Conservation (phyloP, 2,113 vertebrate species). For the Columbina picui region DNA sequence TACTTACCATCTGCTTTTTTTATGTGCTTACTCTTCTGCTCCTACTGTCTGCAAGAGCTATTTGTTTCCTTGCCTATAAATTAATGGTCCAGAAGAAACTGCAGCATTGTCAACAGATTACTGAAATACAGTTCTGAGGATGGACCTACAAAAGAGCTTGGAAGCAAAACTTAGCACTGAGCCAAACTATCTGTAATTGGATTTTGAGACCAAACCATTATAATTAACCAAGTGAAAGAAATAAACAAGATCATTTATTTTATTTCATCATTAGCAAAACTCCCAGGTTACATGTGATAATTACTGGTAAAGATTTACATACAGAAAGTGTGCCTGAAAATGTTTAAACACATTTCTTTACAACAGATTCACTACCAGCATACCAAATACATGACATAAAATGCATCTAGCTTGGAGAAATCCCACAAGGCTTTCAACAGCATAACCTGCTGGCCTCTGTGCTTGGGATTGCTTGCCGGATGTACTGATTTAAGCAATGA, state of each 20-base stretch:
- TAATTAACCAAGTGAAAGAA: neutral
- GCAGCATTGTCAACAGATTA: conserved; percentile 24
- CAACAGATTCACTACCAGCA: neutral
- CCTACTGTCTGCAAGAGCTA: neutral
- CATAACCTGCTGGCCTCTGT: neutral
- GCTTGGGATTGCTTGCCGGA: neutral
- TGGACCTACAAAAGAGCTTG: conserved; percentile 20
- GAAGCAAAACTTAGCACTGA: conserved; percentile 18
- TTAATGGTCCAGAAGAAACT: conserved; percentile 15
- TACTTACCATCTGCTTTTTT: conserved; percentile 52
- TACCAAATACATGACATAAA: conserved; percentile 36
- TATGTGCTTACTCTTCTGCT: conserved; percentile 46
- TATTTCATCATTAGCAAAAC: conserved; percentile 2
- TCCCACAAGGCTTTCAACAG: conserved; percentile 36
- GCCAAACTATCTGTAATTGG: conserved; percentile 15
- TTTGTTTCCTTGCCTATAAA: conserved; percentile 56
- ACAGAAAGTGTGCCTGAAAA: neutral
- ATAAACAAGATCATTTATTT: conserved; percentile 27
- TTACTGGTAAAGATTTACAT: conserved; percentile 11
- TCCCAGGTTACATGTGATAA: neutral
- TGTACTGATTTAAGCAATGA: neutral
- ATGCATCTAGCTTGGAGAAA: neutral
- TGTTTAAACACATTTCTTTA: conserved; percentile 1
- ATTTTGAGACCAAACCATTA: conserved; percentile 15
- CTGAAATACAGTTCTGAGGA: conserved; percentile 29